Evolutionary conservation across 1,140 invertebrate species (phyloP).

Genomic region (Thaumetopoea pityocampa): DNA sequence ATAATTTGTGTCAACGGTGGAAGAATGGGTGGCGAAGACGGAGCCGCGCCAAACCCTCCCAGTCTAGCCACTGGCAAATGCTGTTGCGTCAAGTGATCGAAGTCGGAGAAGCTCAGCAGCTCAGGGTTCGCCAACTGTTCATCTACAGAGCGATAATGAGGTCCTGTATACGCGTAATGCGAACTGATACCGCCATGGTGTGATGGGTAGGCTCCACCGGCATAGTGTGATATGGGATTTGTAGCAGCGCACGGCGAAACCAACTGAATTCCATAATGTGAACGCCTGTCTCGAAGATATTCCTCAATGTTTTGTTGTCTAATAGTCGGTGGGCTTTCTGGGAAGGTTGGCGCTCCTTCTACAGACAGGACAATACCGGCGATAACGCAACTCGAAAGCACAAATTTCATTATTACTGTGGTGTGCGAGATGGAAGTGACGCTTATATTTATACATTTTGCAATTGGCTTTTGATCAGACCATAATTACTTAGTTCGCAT

Average conservation of each 20-base stretch:
- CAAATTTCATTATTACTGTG: slow-evolving; percentile 38
- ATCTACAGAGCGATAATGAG: slow-evolving; percentile 40
- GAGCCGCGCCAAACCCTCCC: slow-evolving; percentile 23
- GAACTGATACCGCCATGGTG: slow-evolving; percentile 16
- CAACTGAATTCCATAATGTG: slow-evolving; percentile 20
- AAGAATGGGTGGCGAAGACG: too few species aligned
- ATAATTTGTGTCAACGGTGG: too few species aligned
- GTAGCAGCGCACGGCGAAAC: slow-evolving; percentile 22
- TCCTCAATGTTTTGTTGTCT: slow-evolving; percentile 11
- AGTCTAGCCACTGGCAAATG: slow-evolving; percentile 32
- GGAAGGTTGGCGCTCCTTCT: slow-evolving; percentile 22
- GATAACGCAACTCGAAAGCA: slow-evolving; percentile 26
- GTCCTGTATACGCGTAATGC: slow-evolving; percentile 26
- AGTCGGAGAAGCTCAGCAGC: slow-evolving; percentile 41
- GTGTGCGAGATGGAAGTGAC: slow-evolving; percentile 13
- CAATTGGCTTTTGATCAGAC: slow-evolving; percentile 25
- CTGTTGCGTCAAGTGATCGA: slow-evolving; percentile 26
- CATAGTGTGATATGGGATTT: slow-evolving; percentile 10
- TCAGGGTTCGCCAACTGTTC: slow-evolving; percentile 28
- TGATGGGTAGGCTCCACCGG: slow-evolving; percentile 14
- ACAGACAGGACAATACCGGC: slow-evolving; percentile 16
- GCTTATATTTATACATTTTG: slow-evolving; percentile 49
- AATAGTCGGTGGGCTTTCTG: neutral
- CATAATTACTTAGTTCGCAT: slow-evolving; percentile 29
- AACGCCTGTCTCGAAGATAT: slow-evolving; percentile 25